Conservation (phyloP, 2,113 vertebrate species). For the Actinemys pallida region DNA sequence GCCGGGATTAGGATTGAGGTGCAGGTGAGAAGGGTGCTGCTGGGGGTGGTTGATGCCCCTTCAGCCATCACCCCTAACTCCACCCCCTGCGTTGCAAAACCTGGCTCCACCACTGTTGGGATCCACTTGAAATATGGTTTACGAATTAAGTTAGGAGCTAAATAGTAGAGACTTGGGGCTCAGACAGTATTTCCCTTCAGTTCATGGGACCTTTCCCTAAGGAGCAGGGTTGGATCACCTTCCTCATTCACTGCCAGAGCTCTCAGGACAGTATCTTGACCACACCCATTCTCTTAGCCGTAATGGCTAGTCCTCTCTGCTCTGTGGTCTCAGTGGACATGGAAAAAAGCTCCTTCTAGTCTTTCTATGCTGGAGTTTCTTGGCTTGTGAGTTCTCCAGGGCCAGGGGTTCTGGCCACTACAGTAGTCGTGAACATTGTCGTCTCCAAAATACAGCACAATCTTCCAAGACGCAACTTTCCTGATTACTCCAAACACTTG, state of each 20-base stretch:
- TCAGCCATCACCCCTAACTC: too few species aligned
- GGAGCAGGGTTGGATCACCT: background rate
- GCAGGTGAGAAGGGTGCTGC: too few species aligned
- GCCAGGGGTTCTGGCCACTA: background rate
- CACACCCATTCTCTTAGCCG: background rate
- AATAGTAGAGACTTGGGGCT: background rate
- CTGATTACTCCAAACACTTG: too few species aligned
- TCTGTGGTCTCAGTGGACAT: background rate
- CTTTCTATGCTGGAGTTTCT: background rate
- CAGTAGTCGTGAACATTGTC: background rate
- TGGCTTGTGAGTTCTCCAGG: background rate
- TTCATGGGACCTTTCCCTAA: background rate
- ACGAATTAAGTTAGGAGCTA: too few species aligned
- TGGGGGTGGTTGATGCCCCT: too few species aligned
- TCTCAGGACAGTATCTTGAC: background rate
- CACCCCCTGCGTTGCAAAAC: too few species aligned
- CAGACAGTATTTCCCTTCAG: background rate
- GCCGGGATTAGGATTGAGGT: too few species aligned
- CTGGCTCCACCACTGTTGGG: too few species aligned
- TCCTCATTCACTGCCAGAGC: background rate
- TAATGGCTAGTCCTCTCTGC: background rate
- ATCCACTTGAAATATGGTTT: too few species aligned
- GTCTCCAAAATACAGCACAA: background rate
- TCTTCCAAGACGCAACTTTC: too few species aligned
- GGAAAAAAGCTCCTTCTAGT: background rate